These are phyloP conservation scores for Xenopus tropicalis DNA, from an alignment of 2,113 vertebrate species.

Conservation along the genomic window UCB_Xtro_10.0 CM004448.2:116241001-116241500, in stretches of 20 bases:
- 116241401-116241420: too few relatives aligned
- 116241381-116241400: too few relatives aligned
- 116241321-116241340: neutral
- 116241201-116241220: slow-evolving; percentile 12
- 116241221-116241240: slow-evolving; percentile 24
- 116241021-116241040: neutral
- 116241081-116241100: neutral
- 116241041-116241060: neutral
- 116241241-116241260: slow-evolving; percentile 2
- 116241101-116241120: neutral
- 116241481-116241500: too few relatives aligned
- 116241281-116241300: slow-evolving; percentile 18
- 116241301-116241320: slow-evolving; percentile 7
- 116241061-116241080: neutral
- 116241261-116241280: slow-evolving; percentile 3
- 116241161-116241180: neutral
- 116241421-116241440: too few relatives aligned
- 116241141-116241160: neutral
- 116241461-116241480: too few relatives aligned
- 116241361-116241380: too few relatives aligned
- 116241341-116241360: slow-evolving; percentile 16
- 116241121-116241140: slow-evolving; percentile 5
- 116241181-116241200: slow-evolving; percentile 10
- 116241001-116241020: neutral
- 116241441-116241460: too few relatives aligned